A percentile compares a stretch with the other conserved stretches of the same genome.
Evolutionary conservation across 1,140 invertebrate species (phyloP).

Genomic region (Drosophila truncata): DNA sequence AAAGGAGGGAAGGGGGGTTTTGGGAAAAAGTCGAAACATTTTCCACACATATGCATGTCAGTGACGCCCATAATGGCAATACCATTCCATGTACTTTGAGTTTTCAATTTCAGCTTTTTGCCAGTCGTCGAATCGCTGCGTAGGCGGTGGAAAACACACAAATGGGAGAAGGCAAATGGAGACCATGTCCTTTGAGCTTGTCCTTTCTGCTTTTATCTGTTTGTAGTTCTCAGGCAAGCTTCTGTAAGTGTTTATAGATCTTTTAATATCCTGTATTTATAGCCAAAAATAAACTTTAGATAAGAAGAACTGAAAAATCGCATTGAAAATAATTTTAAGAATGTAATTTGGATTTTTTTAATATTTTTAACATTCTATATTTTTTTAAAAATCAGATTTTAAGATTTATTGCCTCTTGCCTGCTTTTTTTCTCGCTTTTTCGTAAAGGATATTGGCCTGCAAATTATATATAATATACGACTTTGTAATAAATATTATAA

Average conservation of each 20-base stretch:
- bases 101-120: slow-evolving; percentile 79
- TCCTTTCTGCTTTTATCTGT: slow-evolving; percentile 23
- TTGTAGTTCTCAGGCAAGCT: not conserved
- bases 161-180: slow-evolving; percentile 18
- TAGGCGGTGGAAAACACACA: slow-evolving; percentile 18
- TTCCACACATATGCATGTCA: slow-evolving; percentile 69
- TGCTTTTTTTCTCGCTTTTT: no score
- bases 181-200: slow-evolving; percentile 32
- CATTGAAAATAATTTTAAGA: not conserved
- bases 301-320: not conserved
- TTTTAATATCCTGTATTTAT: not conserved
- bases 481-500: not conserved
- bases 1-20: not conserved
- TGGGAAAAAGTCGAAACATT: slow-evolving; percentile 62
- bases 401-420: no score
- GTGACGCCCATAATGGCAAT: slow-evolving; percentile 67
- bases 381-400: no score
- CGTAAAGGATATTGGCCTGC: no score
- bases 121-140: slow-evolving; percentile 23
- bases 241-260: not conserved
- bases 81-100: slow-evolving; percentile 74
- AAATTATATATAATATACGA: no score
- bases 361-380: no score
- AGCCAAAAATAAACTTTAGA: not conserved
- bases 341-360: not conserved